Percentiles rank a stretch among this genome's conserved stretches.
Evolutionary conservation across 64 coral and sea anemone species (phyloP).

Genomic region (Pocillopora damicornis): DNA sequence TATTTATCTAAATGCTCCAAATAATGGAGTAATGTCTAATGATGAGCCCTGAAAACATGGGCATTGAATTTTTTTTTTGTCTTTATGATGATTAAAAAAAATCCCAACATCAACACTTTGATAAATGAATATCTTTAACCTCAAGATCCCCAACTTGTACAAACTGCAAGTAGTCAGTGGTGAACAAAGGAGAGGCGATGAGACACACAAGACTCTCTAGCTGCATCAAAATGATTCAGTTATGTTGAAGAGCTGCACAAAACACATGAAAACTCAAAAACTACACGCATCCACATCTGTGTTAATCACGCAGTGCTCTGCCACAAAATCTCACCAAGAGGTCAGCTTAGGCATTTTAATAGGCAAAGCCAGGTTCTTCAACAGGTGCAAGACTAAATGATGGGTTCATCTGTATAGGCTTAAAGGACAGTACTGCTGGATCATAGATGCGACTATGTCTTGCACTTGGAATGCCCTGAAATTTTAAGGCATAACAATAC

Average conservation of each 20-base stretch:
- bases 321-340: not conserved
- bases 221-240: not conserved
- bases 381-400: constrained; percentile 83
- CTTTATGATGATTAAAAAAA: not conserved
- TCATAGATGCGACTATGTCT: constrained; percentile 54
- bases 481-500: not conserved
- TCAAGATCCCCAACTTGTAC: not conserved
- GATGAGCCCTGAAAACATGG: constrained; percentile 10
- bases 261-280: not conserved
- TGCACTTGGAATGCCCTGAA: constrained; percentile 68
- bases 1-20: constrained; percentile 19
- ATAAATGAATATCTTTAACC: not conserved
- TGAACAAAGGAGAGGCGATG: not conserved
- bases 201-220: no score
- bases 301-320: not conserved
- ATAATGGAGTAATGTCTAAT: constrained; percentile 9
- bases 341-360: constrained; percentile 4
- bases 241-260: not conserved
- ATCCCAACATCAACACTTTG: not conserved
- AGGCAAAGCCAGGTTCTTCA: constrained; percentile 86
- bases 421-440: constrained; percentile 76
- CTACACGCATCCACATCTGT: not conserved
- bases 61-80: not conserved
- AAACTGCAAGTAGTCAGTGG: not conserved
- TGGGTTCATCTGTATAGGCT: constrained; percentile 71